phyloP scores from a whole-genome alignment of 2,888 invertebrate genomes.

The Epsilonema sp. region DNA sequence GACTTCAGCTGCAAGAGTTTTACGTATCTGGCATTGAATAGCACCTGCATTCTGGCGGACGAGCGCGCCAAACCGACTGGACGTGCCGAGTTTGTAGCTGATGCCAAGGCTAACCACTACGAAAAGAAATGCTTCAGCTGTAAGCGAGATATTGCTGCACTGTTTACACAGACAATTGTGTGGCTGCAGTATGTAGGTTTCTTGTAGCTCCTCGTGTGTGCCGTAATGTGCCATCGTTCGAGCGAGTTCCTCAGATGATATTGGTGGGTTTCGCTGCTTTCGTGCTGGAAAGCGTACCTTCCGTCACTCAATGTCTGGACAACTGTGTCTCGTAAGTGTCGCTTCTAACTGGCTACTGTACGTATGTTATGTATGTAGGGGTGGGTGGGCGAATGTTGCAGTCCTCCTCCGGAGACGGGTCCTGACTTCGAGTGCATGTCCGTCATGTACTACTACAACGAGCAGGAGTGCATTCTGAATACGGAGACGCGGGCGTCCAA shows the following conservation, averaged over 20 bases:
- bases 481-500: constrained; percentile 23
- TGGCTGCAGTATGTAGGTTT: too few species aligned
- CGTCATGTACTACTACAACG: constrained; percentile 30
- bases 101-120: constrained; percentile 21
- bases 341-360: background rate
- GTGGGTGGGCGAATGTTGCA: constrained; percentile 5
- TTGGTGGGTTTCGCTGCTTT: constrained; percentile 28
- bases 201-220: constrained; percentile 24
- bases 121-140: constrained; percentile 29
- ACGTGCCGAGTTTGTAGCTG: constrained; percentile 18
- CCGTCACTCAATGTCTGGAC: constrained; percentile 26
- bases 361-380: background rate
- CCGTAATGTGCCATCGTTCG: constrained; percentile 24
- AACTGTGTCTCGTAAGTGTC: constrained; percentile 21
- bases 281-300: constrained; percentile 28
- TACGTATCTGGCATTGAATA: constrained; percentile 22
- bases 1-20: constrained; percentile 29
- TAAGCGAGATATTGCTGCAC: constrained; percentile 8
- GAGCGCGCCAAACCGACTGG: constrained; percentile 25
- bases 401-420: constrained; percentile 27
- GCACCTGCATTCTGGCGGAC: constrained; percentile 23
- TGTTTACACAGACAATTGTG: background rate
- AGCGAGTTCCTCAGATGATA: constrained; percentile 26
- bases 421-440: constrained; percentile 26
- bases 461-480: constrained; percentile 27